These are phyloP conservation scores for Varroa destructor DNA, from an alignment of 1,140 invertebrate species.

Conservation along the genomic window DNA sequence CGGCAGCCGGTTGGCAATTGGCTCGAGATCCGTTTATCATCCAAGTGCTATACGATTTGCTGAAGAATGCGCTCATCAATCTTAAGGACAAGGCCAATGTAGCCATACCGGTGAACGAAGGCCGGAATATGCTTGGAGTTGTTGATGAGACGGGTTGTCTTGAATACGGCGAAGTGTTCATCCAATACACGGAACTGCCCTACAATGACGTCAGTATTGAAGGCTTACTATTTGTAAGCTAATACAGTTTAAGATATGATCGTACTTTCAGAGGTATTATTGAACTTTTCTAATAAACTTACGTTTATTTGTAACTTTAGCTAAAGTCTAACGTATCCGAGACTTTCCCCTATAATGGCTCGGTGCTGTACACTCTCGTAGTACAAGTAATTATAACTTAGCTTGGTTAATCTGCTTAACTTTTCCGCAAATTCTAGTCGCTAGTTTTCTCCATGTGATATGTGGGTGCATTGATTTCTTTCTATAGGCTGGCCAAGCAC, in stretches of 20 bases:
- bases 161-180: conserved; percentile 22
- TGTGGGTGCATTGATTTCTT: background rate
- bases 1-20: conserved; percentile 1
- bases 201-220: conserved; percentile 16
- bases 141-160: conserved; percentile 7
- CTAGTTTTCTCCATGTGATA: background rate
- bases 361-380: too few relatives aligned
- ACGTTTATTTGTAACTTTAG: too few relatives aligned
- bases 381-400: too few relatives aligned
- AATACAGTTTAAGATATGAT: too few relatives aligned
- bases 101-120: conserved; percentile 27
- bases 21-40: conserved; percentile 20
- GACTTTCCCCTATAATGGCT: too few relatives aligned
- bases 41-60: conserved; percentile 10
- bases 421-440: background rate
- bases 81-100: conserved; percentile 27
- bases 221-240: too few relatives aligned
- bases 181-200: conserved; percentile 24
- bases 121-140: conserved; percentile 13
- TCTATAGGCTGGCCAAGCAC: conserved; percentile 20
- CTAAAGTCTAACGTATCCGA: too few relatives aligned
- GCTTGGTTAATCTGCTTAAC: too few relatives aligned
- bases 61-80: conserved; percentile 26
- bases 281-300: too few relatives aligned
- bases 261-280: too few relatives aligned